phyloP scores from a whole-genome alignment of 2,113 vertebrate species.

The Lagenorhynchus albirostris region DNA sequence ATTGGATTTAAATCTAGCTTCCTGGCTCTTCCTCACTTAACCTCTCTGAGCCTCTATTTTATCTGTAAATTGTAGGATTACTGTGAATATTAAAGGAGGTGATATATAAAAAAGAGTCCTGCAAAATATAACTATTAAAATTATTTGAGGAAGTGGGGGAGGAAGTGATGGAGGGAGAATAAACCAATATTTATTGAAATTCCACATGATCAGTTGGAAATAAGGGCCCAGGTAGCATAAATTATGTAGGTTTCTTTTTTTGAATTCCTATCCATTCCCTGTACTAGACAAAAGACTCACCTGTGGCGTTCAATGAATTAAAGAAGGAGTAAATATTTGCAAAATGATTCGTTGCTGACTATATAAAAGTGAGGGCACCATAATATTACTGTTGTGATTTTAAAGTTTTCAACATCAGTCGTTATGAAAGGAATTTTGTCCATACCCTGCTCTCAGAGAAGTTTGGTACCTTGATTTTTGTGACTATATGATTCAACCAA shows the following conservation, averaged over 20 bases:
- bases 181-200: not conserved
- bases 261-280: not conserved
- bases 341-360: not conserved
- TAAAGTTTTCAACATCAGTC: not conserved
- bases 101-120: not conserved
- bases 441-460: not conserved
- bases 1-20: not conserved
- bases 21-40: not conserved
- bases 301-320: not conserved
- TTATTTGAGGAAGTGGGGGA: not conserved
- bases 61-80: not conserved
- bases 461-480: not conserved
- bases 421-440: not conserved
- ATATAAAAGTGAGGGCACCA: not conserved
- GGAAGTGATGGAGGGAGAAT: not conserved
- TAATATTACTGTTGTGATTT: not conserved
- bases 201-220: not conserved
- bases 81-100: not conserved
- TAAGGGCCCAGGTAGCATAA: not conserved
- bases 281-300: not conserved
- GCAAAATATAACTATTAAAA: not conserved
- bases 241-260: not conserved
- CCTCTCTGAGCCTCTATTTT: not conserved
- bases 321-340: not conserved
- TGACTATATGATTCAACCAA: not conserved